phyloP scores from a whole-genome alignment of 2,797 vertebrate species.

The Hoplostethus atlanticus region DNA sequence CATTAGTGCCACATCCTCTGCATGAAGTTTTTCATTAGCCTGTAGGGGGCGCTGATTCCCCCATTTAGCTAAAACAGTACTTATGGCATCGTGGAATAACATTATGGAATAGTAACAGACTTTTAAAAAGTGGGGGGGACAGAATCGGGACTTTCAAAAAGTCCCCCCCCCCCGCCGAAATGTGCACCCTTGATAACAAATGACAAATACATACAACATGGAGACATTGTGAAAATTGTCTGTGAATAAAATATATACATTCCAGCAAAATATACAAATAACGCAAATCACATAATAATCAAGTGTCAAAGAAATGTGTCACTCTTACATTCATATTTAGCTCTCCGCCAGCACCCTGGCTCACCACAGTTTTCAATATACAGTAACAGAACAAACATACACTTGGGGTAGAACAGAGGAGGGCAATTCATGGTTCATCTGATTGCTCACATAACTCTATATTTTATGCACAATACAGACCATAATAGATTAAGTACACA shows the following conservation, averaged over 20 bases:
- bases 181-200: conserved; percentile 24
- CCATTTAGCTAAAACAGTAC: too few species aligned
- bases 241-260: conserved; percentile 52
- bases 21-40: too few species aligned
- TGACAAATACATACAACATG: conserved; percentile 55
- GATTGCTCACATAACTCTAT: conserved; percentile 49
- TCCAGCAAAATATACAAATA: conserved; percentile 55
- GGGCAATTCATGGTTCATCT: conserved; percentile 49
- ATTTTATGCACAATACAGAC: conserved; percentile 72
- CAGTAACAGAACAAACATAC: conserved; percentile 64
- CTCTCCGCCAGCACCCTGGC: conserved; percentile 38
- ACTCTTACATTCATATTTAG: conserved; percentile 70
- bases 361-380: conserved; percentile 55
- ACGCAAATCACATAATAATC: conserved; percentile 50
- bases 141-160: too few species aligned
- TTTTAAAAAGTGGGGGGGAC: too few species aligned
- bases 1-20: too few species aligned
- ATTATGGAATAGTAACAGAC: too few species aligned
- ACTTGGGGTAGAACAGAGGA: conserved; percentile 61
- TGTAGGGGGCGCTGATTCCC: too few species aligned
- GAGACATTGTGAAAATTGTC: conserved; percentile 32
- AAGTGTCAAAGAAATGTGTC: conserved; percentile 37
- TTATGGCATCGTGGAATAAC: too few species aligned
- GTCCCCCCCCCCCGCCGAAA: too few species aligned
- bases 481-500: conserved; percentile 67